Conservation (phyloP, 2,113 vertebrate species). For the Echinops telfairi region DNA sequence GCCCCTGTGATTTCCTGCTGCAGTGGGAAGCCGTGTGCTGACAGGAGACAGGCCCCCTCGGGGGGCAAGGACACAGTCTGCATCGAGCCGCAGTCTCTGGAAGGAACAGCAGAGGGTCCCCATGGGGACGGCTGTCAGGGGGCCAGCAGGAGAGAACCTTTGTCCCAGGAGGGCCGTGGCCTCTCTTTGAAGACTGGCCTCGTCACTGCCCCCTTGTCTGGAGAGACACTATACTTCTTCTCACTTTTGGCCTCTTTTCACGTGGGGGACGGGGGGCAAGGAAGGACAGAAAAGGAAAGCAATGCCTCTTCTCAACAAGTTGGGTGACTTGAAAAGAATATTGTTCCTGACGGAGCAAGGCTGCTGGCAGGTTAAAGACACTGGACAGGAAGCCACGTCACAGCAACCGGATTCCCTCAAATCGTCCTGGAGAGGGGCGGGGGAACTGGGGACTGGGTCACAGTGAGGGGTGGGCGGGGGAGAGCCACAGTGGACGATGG, state of each 20-base stretch:
- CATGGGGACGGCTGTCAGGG: rapidly evolving
- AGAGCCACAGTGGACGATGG: rapidly evolving
- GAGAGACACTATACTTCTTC: constrained; percentile 53
- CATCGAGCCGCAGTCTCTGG: not conserved
- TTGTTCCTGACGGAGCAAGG: constrained; percentile 2
- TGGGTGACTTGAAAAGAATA: constrained; percentile 27
- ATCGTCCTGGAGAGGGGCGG: rapidly evolving
- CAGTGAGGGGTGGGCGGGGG: rapidly evolving
- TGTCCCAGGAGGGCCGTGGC: not conserved
- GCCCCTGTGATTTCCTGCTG: not conserved
- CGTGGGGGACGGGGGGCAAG: not conserved
- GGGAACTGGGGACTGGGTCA: rapidly evolving
- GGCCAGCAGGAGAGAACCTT: not conserved
- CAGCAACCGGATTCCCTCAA: not conserved
- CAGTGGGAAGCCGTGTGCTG: too few relatives aligned
- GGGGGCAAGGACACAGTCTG: not conserved
- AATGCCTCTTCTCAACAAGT: constrained; percentile 38
- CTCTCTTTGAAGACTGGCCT: not conserved
- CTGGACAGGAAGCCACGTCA: rapidly evolving
- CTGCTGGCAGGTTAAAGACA: not conserved
- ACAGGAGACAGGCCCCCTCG: not conserved
- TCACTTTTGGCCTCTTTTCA: constrained; percentile 22
- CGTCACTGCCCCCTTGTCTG: rapidly evolving
- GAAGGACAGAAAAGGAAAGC: not conserved
- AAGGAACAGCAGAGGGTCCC: not conserved